phyloP scores from a whole-genome alignment of 2,888 invertebrate genomes.

The Brassicogethes aeneus region DNA sequence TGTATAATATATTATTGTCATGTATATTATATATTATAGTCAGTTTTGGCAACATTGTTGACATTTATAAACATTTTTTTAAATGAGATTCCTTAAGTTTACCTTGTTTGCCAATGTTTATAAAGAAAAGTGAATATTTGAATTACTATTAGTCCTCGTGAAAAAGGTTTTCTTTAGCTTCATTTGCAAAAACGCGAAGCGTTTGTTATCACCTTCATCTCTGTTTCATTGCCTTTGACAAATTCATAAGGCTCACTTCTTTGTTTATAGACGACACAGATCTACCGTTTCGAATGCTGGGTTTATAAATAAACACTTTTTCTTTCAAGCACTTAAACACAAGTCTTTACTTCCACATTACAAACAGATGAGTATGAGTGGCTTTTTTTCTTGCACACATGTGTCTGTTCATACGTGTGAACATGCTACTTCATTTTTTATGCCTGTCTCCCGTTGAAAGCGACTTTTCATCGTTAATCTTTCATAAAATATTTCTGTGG shows the following conservation, averaged over 20 bases:
- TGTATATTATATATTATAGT: too few species aligned
- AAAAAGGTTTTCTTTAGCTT: too few species aligned
- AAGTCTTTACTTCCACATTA: neutral
- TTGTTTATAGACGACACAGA: neutral
- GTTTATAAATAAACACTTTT: constrained; percentile 1
- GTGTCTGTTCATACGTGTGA: constrained; percentile 9
- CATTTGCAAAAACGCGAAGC: too few species aligned
- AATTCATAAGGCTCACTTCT: neutral
- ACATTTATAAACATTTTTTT: too few species aligned
- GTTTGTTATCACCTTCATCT: too few species aligned
- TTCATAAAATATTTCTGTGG: constrained; percentile 18
- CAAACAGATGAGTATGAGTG: neutral
- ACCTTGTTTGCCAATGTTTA: too few species aligned
- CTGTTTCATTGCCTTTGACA: too few species aligned
- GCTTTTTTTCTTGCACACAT: constrained; percentile 1
- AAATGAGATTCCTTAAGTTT: too few species aligned
- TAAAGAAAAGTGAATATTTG: too few species aligned
- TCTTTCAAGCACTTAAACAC: neutral
- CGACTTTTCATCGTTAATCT: constrained; percentile 18
- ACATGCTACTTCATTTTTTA: constrained; percentile 8
- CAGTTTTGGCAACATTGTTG: too few species aligned
- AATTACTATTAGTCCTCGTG: too few species aligned
- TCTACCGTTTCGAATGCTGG: neutral
- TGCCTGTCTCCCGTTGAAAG: constrained; percentile 5
- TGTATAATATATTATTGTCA: too few species aligned